Evolutionary conservation across 2,888 invertebrate genomes (phyloP), one percentile per base, ranked within the genome.

Genomic region (Chaetogeoica ovagalla): DNA sequence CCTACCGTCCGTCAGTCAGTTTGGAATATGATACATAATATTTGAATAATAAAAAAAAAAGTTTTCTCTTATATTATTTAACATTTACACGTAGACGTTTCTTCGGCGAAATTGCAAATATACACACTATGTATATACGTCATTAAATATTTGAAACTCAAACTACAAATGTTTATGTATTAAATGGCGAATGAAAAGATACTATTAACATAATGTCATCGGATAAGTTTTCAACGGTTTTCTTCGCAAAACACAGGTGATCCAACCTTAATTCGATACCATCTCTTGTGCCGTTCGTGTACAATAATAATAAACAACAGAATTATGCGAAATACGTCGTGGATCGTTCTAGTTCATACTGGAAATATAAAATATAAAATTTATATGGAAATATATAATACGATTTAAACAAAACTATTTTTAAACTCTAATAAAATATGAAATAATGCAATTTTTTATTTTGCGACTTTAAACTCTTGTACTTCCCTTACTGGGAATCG

Each of bases 361-460:
- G 13, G 48, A 48, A 48, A 48, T 13, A 74, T n/a, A n/a, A n/a
- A 73, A 63, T 37, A 55, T 23, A 30, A 63, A 63, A 15, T n/a
- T 1, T 6, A 39, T 39, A 57, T 15, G 43, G 48, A 15, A 48
- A 48, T 48, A 48, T 48, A 48, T 37, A 23, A 17, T 15, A 73
- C 52, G n/a, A 62, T 73, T 74, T 55, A 21, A 65, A 17, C 23
- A 66, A 9, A 66, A 75, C 66, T 57, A 39, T 66, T 57, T 75
- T 11, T 0, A 65, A 66, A 66, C 57, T 65, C 55, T 23, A 57
- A 75, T 65, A 74, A 66, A 66, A 57, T 63, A 57, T n/a, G 19
- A 75, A n/a, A 66, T 23, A 37, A 55, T 63, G 19, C 37, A n/a
- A 23, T 60, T 13, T 15, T 23, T 55, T 9, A 1, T 15, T 13